Conservation (phyloP, 2,888 invertebrate species). For the Sipha maydis region DNA sequence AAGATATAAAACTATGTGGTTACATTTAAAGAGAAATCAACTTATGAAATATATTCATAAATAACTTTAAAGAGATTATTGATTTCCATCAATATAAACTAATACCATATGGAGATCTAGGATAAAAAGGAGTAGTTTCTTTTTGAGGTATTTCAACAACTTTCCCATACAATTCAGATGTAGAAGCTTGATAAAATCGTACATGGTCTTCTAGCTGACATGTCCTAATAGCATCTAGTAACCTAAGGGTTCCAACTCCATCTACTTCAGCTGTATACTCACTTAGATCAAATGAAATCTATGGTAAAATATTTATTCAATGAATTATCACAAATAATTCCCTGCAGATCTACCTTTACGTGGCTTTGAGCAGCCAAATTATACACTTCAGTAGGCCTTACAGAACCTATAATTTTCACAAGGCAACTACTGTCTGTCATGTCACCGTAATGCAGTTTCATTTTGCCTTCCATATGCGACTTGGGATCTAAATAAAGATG, state of each 20-base stretch:
- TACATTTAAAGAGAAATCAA: background rate
- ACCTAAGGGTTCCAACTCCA: conserved; percentile 89
- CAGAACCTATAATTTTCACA: conserved; percentile 83
- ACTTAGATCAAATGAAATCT: conserved; percentile 95
- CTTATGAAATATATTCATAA: background rate
- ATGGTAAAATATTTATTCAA: conserved; percentile 11
- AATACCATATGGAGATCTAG: conserved; percentile 93
- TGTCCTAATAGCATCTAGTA: conserved; percentile 91
- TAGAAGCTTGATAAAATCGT: conserved; percentile 92
- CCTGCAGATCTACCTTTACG: conserved; percentile 79
- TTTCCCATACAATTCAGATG: conserved; percentile 94
- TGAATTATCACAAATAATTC: background rate
- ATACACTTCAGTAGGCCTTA: conserved; percentile 92
- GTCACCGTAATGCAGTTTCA: conserved; percentile 98
- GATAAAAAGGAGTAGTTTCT: conserved; percentile 95
- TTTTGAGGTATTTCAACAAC: conserved; percentile 92
- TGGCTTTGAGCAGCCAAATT: conserved; percentile 99
- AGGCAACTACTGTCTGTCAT: conserved; percentile 97
- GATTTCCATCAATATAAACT: background rate
- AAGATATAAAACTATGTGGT: conserved; percentile 7
- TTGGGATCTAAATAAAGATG: conserved; percentile 93
- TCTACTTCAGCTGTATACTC: conserved; percentile 99
- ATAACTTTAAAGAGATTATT: background rate
- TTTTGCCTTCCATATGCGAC: conserved; percentile 85
- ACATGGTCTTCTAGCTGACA: conserved; percentile 84